phyloP scores from a whole-genome alignment of 1,140 invertebrate species.

The Panagrolaimus sp. region DNA sequence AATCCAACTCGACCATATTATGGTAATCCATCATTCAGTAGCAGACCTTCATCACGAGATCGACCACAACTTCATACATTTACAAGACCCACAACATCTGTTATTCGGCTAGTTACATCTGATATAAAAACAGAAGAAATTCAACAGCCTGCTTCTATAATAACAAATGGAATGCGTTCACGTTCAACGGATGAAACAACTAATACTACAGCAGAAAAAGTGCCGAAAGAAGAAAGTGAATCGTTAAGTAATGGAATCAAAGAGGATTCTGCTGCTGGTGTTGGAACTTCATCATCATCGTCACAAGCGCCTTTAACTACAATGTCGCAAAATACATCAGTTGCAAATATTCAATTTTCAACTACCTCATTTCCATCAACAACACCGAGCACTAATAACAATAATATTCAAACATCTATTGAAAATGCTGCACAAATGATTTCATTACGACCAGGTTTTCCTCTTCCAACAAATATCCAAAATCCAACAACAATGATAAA shows the following conservation, averaged over 20 bases:
- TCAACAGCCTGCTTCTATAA: background rate
- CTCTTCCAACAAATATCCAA: too few species aligned
- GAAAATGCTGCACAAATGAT: too few species aligned
- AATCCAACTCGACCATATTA: conserved; percentile 1
- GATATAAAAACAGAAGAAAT: background rate
- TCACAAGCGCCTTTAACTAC: too few species aligned
- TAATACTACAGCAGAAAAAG: background rate
- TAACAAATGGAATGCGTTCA: background rate
- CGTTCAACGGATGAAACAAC: background rate
- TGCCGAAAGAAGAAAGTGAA: background rate
- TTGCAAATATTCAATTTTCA: too few species aligned
- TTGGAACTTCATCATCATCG: too few species aligned
- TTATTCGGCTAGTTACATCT: background rate
- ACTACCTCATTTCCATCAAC: too few species aligned
- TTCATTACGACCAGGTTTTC: too few species aligned
- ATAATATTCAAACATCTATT: too few species aligned
- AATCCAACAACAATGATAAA: background rate
- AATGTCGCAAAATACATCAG: too few species aligned
- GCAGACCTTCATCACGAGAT: background rate
- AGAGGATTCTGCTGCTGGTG: too few species aligned
- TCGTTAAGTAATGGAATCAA: too few species aligned
- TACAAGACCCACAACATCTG: background rate
- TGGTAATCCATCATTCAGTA: background rate
- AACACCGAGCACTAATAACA: too few species aligned
- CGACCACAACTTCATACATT: background rate